These are phyloP conservation scores for Acipenser ruthenus DNA, from an alignment of 2,797 vertebrate genomes.

Conservation along the genomic window DNA sequence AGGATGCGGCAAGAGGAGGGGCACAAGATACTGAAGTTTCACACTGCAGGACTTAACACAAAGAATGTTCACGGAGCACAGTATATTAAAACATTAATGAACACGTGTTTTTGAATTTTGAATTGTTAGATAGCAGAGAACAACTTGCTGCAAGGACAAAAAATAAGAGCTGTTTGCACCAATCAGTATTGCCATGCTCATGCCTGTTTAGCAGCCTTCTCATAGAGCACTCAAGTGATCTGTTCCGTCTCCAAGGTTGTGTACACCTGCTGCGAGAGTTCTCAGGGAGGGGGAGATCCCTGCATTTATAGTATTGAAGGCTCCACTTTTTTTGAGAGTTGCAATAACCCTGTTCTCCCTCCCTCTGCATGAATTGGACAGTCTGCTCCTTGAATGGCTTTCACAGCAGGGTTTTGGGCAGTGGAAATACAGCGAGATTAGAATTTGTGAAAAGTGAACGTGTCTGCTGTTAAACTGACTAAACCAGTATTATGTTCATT, in stretches of 20 bases:
- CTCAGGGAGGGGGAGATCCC: too few species aligned
- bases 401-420: constrained; percentile 17
- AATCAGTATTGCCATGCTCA: constrained; percentile 4
- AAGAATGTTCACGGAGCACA: constrained; percentile 39
- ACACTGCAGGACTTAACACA: constrained; percentile 36
- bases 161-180: constrained; percentile 12
- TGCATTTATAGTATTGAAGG: too few species aligned
- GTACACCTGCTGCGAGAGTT: too few species aligned
- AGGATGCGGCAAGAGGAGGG: constrained; percentile 46
- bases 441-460: constrained; percentile 5
- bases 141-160: constrained; percentile 18
- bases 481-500: constrained; percentile 12
- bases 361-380: constrained; percentile 10
- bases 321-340: neutral
- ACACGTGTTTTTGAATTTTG: constrained; percentile 13
- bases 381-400: constrained; percentile 11
- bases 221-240: neutral
- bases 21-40: constrained; percentile 33
- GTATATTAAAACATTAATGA: constrained; percentile 16
- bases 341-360: constrained; percentile 3
- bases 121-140: constrained; percentile 10
- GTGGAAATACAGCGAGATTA: constrained; percentile 25
- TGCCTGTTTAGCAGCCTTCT: neutral
- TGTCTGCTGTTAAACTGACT: constrained; percentile 21
- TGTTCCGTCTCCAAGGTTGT: too few species aligned